Evolutionary conservation across 2,888 invertebrate species (phyloP).

Genomic region (Rhagonycha fulva): DNA sequence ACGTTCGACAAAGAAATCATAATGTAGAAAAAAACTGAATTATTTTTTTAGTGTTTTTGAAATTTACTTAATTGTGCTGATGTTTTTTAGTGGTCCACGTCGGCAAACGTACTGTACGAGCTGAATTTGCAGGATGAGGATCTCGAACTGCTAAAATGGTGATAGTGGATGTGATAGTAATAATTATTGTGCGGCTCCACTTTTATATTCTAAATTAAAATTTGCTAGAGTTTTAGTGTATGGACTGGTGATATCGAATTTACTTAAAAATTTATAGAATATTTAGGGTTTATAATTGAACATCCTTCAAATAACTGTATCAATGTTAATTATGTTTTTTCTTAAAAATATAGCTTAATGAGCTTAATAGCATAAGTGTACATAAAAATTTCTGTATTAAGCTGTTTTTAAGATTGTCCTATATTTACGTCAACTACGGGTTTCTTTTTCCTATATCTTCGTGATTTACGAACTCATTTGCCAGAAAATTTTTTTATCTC

Average conservation of each 20-base stretch:
- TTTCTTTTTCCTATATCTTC: constrained; percentile 21
- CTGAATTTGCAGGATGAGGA: constrained; percentile 11
- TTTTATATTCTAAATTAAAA: constrained; percentile 33
- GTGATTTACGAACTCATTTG: constrained; percentile 27
- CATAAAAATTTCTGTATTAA: constrained; percentile 25
- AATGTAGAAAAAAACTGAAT: neutral
- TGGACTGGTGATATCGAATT: constrained; percentile 32
- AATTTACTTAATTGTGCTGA: neutral
- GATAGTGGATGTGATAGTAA: constrained; percentile 29
- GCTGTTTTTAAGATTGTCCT: constrained; percentile 23
- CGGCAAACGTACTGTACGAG: constrained; percentile 38
- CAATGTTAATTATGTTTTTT: constrained; percentile 45
- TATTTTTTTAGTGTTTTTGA: neutral
- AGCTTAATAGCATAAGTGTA: constrained; percentile 50
- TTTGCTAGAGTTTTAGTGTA: constrained; percentile 22
- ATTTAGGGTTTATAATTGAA: constrained; percentile 37
- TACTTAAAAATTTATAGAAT: constrained; percentile 39
- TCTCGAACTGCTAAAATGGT: constrained; percentile 20
- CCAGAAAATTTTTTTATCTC: constrained; percentile 15
- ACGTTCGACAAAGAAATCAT: neutral
- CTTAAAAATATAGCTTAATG: constrained; percentile 45
- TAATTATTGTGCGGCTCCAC: constrained; percentile 26
- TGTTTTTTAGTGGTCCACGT: constrained; percentile 44
- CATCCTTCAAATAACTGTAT: constrained; percentile 42
- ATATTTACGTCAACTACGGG: constrained; percentile 29